A percentile compares a stretch with the other conserved stretches of the same genome.
Conservation (phyloP, 2,113 vertebrate species). For the Tangachromis dhanisi region DNA sequence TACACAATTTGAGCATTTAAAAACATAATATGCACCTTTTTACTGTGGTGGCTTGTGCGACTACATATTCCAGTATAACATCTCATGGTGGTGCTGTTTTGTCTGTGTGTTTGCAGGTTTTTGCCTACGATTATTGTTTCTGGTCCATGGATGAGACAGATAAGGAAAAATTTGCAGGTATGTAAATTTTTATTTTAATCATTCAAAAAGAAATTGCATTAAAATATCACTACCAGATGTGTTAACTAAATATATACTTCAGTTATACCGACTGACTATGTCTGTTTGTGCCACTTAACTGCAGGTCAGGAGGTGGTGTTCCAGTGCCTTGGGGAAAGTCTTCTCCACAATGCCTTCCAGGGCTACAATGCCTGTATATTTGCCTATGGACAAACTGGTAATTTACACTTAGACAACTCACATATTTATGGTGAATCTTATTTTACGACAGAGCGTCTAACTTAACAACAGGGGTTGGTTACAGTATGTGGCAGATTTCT, state of each 20-base stretch:
- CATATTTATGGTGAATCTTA: background rate
- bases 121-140: constrained; percentile 97
- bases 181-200: background rate
- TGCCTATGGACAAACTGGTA: constrained; percentile 97
- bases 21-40: background rate
- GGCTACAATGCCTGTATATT: constrained; percentile 98
- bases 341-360: constrained; percentile 94
- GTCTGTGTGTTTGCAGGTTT: constrained; percentile 71
- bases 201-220: background rate
- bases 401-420: background rate
- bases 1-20: background rate
- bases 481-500: background rate
- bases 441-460: background rate
- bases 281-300: background rate
- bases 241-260: background rate
- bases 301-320: constrained; percentile 96
- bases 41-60: background rate
- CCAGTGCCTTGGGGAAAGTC: constrained; percentile 95
- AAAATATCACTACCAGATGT: background rate
- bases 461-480: background rate
- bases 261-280: background rate
- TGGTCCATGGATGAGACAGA: constrained; percentile 97
- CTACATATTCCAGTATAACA: background rate
- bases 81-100: background rate
- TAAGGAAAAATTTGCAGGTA: constrained; percentile 90